A percentile compares a stretch with the other conserved stretches of the same genome.
Conservation (phyloP, 2,888 invertebrate species). For the Brachynemurus nebulosus region DNA sequence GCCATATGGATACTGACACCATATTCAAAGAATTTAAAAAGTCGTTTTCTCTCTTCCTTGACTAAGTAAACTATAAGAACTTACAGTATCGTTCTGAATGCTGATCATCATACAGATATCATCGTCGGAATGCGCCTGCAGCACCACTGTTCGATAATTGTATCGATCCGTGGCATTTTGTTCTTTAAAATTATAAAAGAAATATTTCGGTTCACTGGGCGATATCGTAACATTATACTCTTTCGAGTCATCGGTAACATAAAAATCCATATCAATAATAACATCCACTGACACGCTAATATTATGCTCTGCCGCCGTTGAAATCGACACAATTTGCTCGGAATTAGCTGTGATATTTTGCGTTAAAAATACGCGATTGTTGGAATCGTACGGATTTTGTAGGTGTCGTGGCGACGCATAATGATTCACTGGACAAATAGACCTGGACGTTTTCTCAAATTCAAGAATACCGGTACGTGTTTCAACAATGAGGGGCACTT, state of each 20-base stretch:
- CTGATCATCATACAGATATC: conserved; percentile 63
- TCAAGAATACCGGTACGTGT: conserved; percentile 29
- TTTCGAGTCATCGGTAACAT: conserved; percentile 30
- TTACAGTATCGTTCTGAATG: conserved; percentile 59
- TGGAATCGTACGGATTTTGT: no score
- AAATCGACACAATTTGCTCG: conserved; percentile 22
- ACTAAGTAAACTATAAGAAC: conserved; percentile 24
- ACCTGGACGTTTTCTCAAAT: conserved; percentile 43
- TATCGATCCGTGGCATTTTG: conserved; percentile 12
- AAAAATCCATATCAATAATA: conserved; percentile 44
- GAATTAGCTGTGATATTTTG: not conserved
- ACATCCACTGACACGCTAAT: conserved; percentile 46
- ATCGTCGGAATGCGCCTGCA: conserved; percentile 47
- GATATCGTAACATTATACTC: conserved; percentile 34
- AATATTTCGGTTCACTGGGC: conserved; percentile 36
- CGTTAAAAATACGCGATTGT: no score
- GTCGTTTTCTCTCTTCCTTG: no score
- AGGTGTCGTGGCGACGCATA: not conserved
- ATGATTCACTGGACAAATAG: conserved; percentile 41
- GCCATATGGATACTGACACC: no score
- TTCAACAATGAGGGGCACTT: conserved; percentile 52
- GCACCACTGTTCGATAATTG: conserved; percentile 34
- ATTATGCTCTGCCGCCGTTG: conserved; percentile 41
- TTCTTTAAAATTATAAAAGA: conserved; percentile 37
- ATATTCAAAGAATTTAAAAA: no score